Evolutionary conservation across 2,797 vertebrate species (phyloP), one percentile per base, ranked within the genome.

Genomic region (Menidia menidia): DNA sequence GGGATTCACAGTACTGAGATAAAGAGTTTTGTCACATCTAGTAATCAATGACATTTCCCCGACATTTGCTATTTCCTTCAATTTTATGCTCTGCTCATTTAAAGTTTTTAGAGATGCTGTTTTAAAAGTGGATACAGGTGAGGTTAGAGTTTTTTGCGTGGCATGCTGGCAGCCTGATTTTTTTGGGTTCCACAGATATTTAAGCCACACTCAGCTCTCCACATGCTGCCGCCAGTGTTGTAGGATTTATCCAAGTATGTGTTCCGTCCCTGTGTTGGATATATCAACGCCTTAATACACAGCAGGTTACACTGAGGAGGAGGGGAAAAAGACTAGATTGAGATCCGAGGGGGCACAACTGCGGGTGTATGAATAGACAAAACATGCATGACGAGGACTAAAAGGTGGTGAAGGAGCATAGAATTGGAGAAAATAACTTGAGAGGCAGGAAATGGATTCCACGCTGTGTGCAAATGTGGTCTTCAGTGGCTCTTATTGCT

Each of bases 161-260:
- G 54, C 74, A 59, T 76, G 57, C 71, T 77, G 65, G 57, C 64
- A 60, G 54, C 76, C 43, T 54, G 68, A n/a, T 25, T 25, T 5
- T 69, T 54, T 63, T 30, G 77, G 51, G 45, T 58, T 84, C 74
- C 79, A 50, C 1, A 0, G 66, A 70, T 86, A 81, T 88, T 84
- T 81, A 81, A 81, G 87, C 76, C 80, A 10, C 18, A 47, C 73
- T 85, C 71, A 43, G 78, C 51, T 60, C 59, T 44, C 19, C 73
- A 83, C 82, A 85, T 68, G 74, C 62, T 76, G 69, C 58, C 74
- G 44, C 69, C 70, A 61, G 65, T 55, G 74, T 65, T 64, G 86
- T 69, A 69, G 80, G 77, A 86, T 90, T 91, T 86, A 76, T 85
- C 73, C 45, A 72, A 82, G 79, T 73, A 69, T 67, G 74, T 83